Base-by-base conservation (phyloP, 2,888 invertebrate genomes). In the Aphidius colemani region DNA sequence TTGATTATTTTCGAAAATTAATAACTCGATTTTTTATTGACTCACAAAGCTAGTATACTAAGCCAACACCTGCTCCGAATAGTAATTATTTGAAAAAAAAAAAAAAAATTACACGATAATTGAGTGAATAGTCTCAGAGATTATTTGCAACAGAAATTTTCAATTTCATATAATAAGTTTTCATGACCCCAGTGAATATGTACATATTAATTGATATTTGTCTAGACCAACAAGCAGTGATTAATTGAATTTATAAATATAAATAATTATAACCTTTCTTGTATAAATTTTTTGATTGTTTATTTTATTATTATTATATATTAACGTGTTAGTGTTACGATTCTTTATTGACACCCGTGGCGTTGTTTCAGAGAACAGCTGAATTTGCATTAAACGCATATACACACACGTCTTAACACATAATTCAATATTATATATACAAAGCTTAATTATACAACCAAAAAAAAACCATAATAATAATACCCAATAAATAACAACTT, bases 101-200 rank as follows among this genome's bases (percentile, higher is more conserved):
- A 46, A 46, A 2, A 46, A 10, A 46, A 46, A 8, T 4, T 18
- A 18, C 13, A 18, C 0, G 11, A 46, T 46, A 9, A n/a, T 46
- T 46, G n/a, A 4, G n/a, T 11, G 1, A 7, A 46, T n/a, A 10
- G 11, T 46, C n/a, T 11, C n/a, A 6, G n/a, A 7, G 10, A 46
- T n/a, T n/a, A 46, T 46, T 46, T 11, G 43, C 53, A 41, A 53
- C 13, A 18, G 60, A 10, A 51, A 64, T 62, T 59, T 46, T 53
- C n/a, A n/a, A n/a, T n/a, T n/a, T n/a, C n/a, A n/a, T n/a, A 62
- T 67, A 48, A 62, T 50, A 61, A 60, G 61, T 56, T 48, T 63
- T 66, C 59, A 66, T 53, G 13, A 18, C 48, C 61, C 40, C 10
- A 48, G 6, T 13, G 10, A 18, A 18, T 18, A 18, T 18, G 13